Evolutionary conservation across 2,113 vertebrate genomes (phyloP), one percentile per base, ranked within the genome.

Genomic region (Dryoscopus gambensis): DNA sequence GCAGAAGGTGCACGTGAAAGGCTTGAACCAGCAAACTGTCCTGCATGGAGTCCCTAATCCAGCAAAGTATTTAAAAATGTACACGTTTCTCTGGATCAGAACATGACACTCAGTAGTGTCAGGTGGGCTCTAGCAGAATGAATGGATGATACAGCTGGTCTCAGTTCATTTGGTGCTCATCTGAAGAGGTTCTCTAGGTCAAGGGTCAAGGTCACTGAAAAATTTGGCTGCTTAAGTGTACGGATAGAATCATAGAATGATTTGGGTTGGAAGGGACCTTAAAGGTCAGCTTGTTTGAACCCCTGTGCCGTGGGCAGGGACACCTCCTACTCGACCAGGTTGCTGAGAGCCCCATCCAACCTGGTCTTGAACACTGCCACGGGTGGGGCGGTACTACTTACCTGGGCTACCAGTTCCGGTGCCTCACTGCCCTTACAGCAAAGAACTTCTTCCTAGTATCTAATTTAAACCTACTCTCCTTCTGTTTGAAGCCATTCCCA

Each of bases 221-320:
- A 15, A 8, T 53, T 89, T 49, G 31, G 31, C 84, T 64, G 28
- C 17, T 33, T 12, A 27, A 24, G 18, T 35, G 3, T 40, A 28
- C 0, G 0, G 25, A 22, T 4, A 42, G n/a, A 62, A 11, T 31
- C 18, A 47, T 5, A 13, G 63, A 35, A 62, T 55, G n/a, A 35
- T 62, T 22, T 62, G 47, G 8, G 9, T 40, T 60, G 62, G 30
- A 30, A 68, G n/a, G 39, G 14, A 18, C 16, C 30, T 22, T 60
- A 21, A 46, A 89, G 20, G 5, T 40, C 39, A 75, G n/a, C 16
- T 53, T 53, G 28, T 47, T 60, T 13, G n/a, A 60, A 5, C 21
- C 28, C 22, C 23, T 28, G 13, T 60, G 39, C 28, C 2, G 1
- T 59, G 39, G 33, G 7, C 24, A 39, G 39, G 33, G 15, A 15